Evolutionary conservation across 2,888 invertebrate genomes (phyloP), one percentile per base, ranked within the genome.

Genomic region (Nomada goodeniana): DNA sequence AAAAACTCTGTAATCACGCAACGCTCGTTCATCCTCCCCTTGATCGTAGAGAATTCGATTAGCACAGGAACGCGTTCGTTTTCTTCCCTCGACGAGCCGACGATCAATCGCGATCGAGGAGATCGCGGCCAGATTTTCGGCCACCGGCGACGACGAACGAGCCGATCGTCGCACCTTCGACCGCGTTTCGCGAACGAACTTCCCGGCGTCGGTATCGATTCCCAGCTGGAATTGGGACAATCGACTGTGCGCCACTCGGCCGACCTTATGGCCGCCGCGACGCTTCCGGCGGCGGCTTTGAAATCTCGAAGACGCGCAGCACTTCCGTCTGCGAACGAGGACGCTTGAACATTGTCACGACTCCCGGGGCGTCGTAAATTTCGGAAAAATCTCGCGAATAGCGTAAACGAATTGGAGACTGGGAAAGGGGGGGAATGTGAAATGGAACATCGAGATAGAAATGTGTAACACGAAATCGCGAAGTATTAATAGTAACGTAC

Each of bases 221-320:
- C 80, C 72, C 80, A 76, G n/a, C 67, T 36, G 82, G 78, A 88
- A 86, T 88, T 88, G 82, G 88, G 83, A 88, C 88, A 88, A 88
- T 88, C 85, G 87, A 86, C 78, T 85, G 76, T 53, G 57, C 84
- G 63, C 81, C 64, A 81, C 76, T 83, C 76, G 64, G 72, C 42
- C 84, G 79, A 74, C 79, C 78, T 79, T 76, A 76, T 59, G n/a
- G 67, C 71, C 57, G 55, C 75, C 18, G 18, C 53, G 57, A 63
- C n/a, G 57, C 63, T 72, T 76, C 64, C 64, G 72, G 23, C 64
- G 72, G 36, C 29, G 2, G 47, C 71, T 76, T 71, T 63, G 63
- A 76, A 71, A 52, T 61, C 71, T 53, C 71, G 61, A 71, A 52
- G 71, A 61, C 53, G 36, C 23, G 20, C 18, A 5, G 42, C 52